phyloP scores from a whole-genome alignment of 2,113 vertebrate genomes.

The Elachura formosa region DNA sequence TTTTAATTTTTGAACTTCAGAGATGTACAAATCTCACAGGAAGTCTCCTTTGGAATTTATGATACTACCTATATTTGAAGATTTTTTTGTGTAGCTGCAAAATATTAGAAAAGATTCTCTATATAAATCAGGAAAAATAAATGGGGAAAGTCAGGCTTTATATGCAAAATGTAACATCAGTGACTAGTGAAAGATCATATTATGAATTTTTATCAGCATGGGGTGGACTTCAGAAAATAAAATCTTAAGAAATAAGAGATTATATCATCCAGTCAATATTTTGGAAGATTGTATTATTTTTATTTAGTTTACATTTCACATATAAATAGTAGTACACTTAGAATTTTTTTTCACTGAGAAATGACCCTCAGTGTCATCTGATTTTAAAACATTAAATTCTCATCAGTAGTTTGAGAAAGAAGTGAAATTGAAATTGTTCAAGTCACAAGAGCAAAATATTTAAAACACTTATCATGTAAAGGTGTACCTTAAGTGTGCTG shows the following conservation, averaged over 20 bases:
- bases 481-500: background rate
- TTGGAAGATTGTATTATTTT: background rate
- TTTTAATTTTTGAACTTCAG: slow-evolving; percentile 35
- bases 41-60: background rate
- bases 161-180: background rate
- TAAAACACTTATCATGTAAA: background rate
- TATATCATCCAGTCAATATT: background rate
- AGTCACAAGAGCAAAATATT: background rate
- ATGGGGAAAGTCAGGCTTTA: background rate
- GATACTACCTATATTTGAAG: background rate
- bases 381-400: slow-evolving; percentile 42
- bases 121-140: background rate
- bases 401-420: background rate
- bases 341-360: background rate
- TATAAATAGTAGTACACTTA: background rate
- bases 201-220: background rate
- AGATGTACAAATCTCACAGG: background rate
- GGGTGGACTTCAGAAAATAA: background rate
- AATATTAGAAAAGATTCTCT: background rate
- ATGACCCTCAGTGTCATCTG: background rate
- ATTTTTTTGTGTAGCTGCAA: background rate
- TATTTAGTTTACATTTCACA: background rate
- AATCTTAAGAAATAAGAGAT: background rate
- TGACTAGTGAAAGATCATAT: background rate
- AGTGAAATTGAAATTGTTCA: background rate